Base-by-base conservation (phyloP, 2,888 invertebrate genomes). In the Syritta pipiens region DNA sequence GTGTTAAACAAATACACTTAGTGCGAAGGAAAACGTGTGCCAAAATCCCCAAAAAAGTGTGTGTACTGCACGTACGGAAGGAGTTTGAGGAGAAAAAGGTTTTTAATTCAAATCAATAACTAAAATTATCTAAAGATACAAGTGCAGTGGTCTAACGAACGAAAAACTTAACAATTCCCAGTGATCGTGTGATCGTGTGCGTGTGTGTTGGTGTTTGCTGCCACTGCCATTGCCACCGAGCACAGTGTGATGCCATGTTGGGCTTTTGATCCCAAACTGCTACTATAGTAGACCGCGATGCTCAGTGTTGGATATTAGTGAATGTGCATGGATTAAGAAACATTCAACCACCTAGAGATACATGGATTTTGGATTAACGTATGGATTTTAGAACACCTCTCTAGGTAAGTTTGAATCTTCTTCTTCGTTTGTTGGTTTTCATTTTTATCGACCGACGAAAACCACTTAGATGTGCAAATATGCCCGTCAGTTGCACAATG, bases 171-270 rank as follows among this genome's bases (percentile, higher is more conserved):
- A 81, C 59, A 72, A 60, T 42, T 55, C 51, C 51, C 17, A 17
- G 14, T 37, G 37, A 37, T 37, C 19, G 28, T 28, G 28, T 28
- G 67, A 37, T 32, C 17, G 60, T 65, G 40, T 67, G 63, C 55
- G 51, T 76, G 77, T 82, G 59, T 60, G 48, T 68, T 55, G 75
- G 82, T 79, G 81, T 75, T 75, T 62, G 60, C 75, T 88, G 87
- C 87, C 87, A 87, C 87, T 87, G 87, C 86, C 88, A 88, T 88
- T 88, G 88, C 88, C 88, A 87, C 88, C 85, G 88, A 86, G 85
- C 88, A 85, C 88, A 88, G 88, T 88, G 86, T 88, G 88, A 87
- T 87, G 88, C 88, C 88, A 83, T 82, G 83, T 82, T 83, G 74
- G 72, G 79, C 79, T 79, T 74, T 74, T 79, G 79, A 79, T 79